Conservation (phyloP, 2,797 vertebrate genomes). For the Lepus oiostolus region DNA sequence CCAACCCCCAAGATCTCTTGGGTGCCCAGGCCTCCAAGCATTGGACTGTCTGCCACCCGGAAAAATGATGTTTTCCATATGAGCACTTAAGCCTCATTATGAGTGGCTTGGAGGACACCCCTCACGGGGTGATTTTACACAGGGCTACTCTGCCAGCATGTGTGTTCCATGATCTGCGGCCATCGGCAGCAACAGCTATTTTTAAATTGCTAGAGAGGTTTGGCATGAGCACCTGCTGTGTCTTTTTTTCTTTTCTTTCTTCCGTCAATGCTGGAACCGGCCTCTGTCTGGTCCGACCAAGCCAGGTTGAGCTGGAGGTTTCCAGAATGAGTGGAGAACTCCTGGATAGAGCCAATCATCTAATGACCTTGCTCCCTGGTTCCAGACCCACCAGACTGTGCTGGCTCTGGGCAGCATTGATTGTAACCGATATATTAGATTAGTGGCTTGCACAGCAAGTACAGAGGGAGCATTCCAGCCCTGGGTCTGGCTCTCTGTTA, state of each 20-base stretch:
- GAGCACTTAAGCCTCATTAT: constrained; percentile 57
- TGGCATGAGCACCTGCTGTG: constrained; percentile 1
- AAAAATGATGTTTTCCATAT: neutral
- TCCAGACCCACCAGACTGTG: neutral
- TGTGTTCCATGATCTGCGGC: constrained; percentile 57
- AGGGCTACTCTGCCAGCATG: constrained; percentile 45
- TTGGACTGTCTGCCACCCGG: constrained; percentile 22
- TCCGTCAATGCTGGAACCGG: neutral
- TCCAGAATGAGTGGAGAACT: neutral
- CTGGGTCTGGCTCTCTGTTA: neutral
- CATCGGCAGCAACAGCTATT: neutral
- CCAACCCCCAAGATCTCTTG: neutral
- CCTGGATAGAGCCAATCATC: neutral
- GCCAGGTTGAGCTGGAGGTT: neutral
- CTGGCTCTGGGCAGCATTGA: neutral
- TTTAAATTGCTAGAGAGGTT: constrained; percentile 64
- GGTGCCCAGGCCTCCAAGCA: neutral
- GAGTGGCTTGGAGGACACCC: constrained; percentile 60
- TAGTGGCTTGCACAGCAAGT: no score
- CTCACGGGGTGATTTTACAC: neutral
- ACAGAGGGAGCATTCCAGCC: neutral
- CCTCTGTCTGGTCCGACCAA: neutral
- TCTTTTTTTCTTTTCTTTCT: neutral
- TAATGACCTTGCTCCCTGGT: neutral
- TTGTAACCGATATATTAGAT: neutral